Evolutionary conservation across 2,113 vertebrate species (phyloP), one percentile per base, ranked within the genome.

Genomic region (Tyrannus savana): DNA sequence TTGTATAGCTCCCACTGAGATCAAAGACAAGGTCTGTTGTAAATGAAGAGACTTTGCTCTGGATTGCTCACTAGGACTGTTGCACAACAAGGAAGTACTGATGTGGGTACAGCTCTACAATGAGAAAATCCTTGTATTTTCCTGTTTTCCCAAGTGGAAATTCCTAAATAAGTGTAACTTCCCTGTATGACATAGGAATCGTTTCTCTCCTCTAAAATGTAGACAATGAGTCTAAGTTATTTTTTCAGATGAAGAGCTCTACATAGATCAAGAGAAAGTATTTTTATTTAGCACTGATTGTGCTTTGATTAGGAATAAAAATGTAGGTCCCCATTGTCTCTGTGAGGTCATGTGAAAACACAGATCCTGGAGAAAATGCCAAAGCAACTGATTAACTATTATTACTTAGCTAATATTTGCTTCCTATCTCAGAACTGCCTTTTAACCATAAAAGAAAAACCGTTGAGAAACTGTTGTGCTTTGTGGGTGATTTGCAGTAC

Each of bases 391-490:
- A 84, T 75, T 81, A 87, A 33, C 76, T 72, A 53, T 63, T 60
- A 42, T 87, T 81, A 12, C 86, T 87, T 87, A 87, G 80, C 80
- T 71, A 95, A 96, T 96, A 97, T 95, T 95, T 96, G 60, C 84
- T 90, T 90, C 30, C 42, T 89, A 12, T 63, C 52, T 86, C 0
- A 0, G 42, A 93, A 77, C 6, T n/a, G 30, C 27, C 52, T 87
- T 59, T 84, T 84, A 71, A 77, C 7, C 7, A 59, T 71, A 23
- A 67, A 93, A 93, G 52, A 75, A 87, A 87, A 93, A 35, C 19
- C 2, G 8, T 22, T 87, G 68, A 64, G 47, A 78, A 84, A 74
- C 24, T 59, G 49, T 25, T 74, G 21, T 88, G n/a, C 52, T 86
- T 78, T 3, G 9, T 71, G 64, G 23, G 19, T 27, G 21, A 50